Evolutionary conservation across 2,113 vertebrate genomes (phyloP).

Genomic region (Rostratula benghalensis): DNA sequence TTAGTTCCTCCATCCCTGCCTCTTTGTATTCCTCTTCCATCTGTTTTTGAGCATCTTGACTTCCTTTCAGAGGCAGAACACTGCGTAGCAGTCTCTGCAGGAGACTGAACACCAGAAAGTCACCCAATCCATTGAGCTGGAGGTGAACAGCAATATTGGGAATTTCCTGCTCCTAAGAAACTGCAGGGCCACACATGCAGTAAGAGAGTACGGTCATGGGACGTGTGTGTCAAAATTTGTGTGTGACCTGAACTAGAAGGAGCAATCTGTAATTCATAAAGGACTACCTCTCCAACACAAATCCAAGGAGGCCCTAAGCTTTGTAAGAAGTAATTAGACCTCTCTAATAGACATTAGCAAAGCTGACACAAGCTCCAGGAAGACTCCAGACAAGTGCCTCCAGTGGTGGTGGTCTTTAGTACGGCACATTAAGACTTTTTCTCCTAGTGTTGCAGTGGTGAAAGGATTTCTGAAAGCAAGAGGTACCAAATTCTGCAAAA

Average conservation of each 20-base stretch:
- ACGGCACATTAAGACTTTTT: not conserved
- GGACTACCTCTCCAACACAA: not conserved
- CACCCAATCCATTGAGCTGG: rapidly evolving
- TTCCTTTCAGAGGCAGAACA: too few species aligned
- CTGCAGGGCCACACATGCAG: not conserved
- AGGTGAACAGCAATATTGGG: rapidly evolving
- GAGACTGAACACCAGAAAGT: not conserved
- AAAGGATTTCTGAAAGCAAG: not conserved
- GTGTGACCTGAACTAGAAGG: not conserved
- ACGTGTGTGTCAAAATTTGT: rapidly evolving
- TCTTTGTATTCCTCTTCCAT: not conserved
- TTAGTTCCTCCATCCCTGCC: not conserved
- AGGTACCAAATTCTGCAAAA: not conserved
- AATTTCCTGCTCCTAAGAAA: not conserved
- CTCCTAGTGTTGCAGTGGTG: not conserved
- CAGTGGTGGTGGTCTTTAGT: not conserved
- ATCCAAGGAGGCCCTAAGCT: rapidly evolving
- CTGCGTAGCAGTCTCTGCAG: rapidly evolving
- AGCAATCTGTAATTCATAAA: rapidly evolving
- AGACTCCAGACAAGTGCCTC: too few species aligned
- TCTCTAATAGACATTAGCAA: not conserved
- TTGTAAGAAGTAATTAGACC: not conserved
- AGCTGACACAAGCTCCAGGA: not conserved
- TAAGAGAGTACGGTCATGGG: rapidly evolving
- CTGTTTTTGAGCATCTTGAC: not conserved